phyloP scores from a whole-genome alignment of 2,113 vertebrate genomes.

The Microtus montanus region DNA sequence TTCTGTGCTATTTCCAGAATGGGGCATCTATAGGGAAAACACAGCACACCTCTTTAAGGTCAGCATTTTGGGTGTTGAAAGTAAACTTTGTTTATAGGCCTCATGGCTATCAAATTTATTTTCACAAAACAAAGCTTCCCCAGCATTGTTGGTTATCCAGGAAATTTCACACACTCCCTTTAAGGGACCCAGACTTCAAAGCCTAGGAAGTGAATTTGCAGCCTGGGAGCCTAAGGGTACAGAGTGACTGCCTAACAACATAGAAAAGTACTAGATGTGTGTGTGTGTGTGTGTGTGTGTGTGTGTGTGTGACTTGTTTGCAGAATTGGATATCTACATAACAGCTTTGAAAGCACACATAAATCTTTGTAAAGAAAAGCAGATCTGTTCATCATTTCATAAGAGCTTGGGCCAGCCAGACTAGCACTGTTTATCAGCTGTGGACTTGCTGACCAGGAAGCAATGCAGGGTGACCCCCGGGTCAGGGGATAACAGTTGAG shows the following conservation, averaged over 20 bases:
- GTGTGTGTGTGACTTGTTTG: not conserved
- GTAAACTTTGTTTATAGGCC: conserved; percentile 54
- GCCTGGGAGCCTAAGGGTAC: not conserved
- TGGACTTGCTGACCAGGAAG: conserved; percentile 58
- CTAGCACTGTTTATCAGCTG: conserved; percentile 28
- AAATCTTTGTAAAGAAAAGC: not conserved
- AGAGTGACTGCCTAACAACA: not conserved
- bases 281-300: conserved; percentile 55
- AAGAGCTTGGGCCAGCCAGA: conserved; percentile 42
- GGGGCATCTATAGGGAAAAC: conserved; percentile 48
- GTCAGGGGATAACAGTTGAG: conserved; percentile 81
- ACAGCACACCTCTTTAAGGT: not conserved
- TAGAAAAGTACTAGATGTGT: not conserved
- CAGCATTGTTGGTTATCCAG: conserved; percentile 64
- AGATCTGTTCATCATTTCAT: not conserved
- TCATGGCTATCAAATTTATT: conserved; percentile 53
- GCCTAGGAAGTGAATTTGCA: conserved; percentile 54
- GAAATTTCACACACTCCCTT: conserved; percentile 70
- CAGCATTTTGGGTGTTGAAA: conserved; percentile 24
- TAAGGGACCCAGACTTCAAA: conserved; percentile 62
- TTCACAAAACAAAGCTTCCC: conserved; percentile 44
- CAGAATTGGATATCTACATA: not conserved
- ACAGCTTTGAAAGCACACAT: not conserved
- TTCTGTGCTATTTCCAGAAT: conserved; percentile 61
- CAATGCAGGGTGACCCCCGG: conserved; percentile 76